Conservation (phyloP, 2,113 vertebrate species). For the Zapus hudsonius region DNA sequence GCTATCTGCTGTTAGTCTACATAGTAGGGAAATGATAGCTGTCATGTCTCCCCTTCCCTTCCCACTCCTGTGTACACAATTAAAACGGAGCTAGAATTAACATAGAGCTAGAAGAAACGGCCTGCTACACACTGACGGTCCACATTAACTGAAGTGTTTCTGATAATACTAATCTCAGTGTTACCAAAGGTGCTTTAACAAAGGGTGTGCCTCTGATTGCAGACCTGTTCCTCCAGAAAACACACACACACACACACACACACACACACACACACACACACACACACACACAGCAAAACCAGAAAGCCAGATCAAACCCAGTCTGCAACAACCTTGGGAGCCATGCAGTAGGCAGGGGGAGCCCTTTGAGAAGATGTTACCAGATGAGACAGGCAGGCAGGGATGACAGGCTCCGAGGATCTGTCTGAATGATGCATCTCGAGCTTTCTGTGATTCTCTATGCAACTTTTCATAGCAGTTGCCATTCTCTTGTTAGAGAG, state of each 20-base stretch:
- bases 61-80: background rate
- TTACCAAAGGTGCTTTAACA: background rate
- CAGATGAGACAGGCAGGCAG: background rate
- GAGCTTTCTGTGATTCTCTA: background rate
- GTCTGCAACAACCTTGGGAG: background rate
- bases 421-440: background rate
- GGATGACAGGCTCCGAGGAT: background rate
- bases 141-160: background rate
- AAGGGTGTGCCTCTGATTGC: background rate
- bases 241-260: too few relatives aligned
- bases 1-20: background rate
- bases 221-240: background rate
- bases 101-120: background rate
- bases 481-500: background rate
- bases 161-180: background rate
- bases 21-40: background rate
- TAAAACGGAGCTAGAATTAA: background rate
- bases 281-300: background rate
- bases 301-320: background rate
- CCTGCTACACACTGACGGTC: too few relatives aligned
- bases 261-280: too few relatives aligned
- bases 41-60: background rate
- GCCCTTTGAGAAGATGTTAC: conserved; percentile 49
- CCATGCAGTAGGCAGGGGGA: conserved; percentile 57
- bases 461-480: background rate